Evolutionary conservation across 35 echinoderm and acorn worm genomes (phyloP), one percentile per base, ranked within the genome.

Genomic region (Apostichopus parvimensis): DNA sequence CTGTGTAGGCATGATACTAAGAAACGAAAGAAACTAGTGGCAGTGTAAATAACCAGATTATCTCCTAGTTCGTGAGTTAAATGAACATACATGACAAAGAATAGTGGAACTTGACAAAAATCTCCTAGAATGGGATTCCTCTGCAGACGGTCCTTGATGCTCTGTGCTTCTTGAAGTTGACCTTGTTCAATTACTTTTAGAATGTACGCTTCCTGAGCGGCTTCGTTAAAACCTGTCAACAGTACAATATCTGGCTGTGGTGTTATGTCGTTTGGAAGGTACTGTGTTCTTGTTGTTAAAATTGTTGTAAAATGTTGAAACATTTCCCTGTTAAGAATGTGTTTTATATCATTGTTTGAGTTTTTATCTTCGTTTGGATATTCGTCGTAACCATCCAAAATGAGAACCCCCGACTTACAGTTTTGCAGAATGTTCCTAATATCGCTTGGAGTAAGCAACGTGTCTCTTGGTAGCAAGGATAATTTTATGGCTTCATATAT

Each of bases 1-100:
- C 80, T 56, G 57, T 83, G 80, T 9, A 83, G 57, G 18, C 80
- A 83, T n/a, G 53, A 83, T 83, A 83, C 23, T 58, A 83, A 52
- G 10, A 52, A 58, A 6, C 54, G 8, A 20, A 83, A 83, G 26
- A 83, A 54, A 9, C 80, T 83, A 21, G 80, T 83, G 4, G 52
- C 80, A 57, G 80, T 57, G 57, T 83, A 20, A 18, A 83, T 14
- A 21, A 21, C 59, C 10, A 14, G 53, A 58, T 57, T 8, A 21
- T 57, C 53, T 14, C 57, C 12, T 21, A 7, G 15, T 83, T 83
- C 55, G 14, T 58, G 54, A 21, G 80, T 15, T 13, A 83, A n/a
- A 59, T 83, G 80, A 13, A 54, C 54, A 20, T 57, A 83, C 57
- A 83, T 83, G 13, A 13, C 8, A 83, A 57, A 83, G 4, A 83